Base-by-base conservation (phyloP, 2,113 vertebrate genomes). In the Nerophis lumbriciformis region DNA sequence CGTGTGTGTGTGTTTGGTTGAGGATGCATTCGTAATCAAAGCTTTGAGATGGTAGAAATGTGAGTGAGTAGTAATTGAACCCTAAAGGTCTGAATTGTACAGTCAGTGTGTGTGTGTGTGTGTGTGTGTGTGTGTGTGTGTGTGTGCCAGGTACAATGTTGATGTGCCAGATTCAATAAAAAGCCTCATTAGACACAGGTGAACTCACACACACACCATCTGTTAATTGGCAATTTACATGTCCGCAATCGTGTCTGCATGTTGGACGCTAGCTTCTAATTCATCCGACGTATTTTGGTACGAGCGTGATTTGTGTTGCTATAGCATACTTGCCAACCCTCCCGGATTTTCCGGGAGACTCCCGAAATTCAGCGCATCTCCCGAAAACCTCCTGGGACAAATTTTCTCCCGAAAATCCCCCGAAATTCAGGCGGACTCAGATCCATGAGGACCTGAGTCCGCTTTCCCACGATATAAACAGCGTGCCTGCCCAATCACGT, bases 51-150 rank as follows among this genome's bases (percentile, higher is more conserved):
- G 81, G 82, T 82, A 77, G 78, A 83, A 81, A 77, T 15, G 10
- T 65, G 68, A 83, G 68, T 59, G 69, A 79, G 48, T 8, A 39
- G 68, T 84, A 83, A 84, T 75, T 76, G 76, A 85, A 83, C 77
- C 79, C 81, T 73, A 53, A 75, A 79, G 81, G 69, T 13, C 57
- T 72, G 68, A 58, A 65, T 74, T 75, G 71, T 80, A 66, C 72
- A 65, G 63, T 36, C 13, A 59, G 61, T 72, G 62, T 67, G 65
- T 21, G 4, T 4, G 16, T 65, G 5, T n/a, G 11, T 47, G n/a
- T 8, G 35, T 44, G 39, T 56, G 38, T 52, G 61, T 51, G 59
- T 28, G 13, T 50, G 56, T 53, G 48, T 48, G 53, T 56, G 50
- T 36, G 6, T 0, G 2, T 1, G 54, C 64, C 77, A 83, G 78